phyloP scores from a whole-genome alignment of 2,888 invertebrate genomes.

The Oeneis ivallda region DNA sequence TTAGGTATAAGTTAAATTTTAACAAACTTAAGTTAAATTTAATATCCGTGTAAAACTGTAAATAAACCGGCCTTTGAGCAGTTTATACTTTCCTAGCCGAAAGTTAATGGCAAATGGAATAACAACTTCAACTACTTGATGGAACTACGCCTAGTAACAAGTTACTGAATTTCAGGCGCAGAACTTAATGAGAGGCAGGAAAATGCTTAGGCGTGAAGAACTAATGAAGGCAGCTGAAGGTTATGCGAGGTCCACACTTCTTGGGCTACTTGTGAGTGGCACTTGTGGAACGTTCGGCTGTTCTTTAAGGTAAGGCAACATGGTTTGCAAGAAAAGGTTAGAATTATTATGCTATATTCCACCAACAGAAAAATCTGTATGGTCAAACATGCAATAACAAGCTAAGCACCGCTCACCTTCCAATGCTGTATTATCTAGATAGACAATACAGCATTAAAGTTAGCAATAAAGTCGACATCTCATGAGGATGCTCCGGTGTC shows the following conservation, averaged over 20 bases:
- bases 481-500: too few species aligned
- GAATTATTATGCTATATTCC: too few species aligned
- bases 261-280: constrained; percentile 63
- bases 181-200: constrained; percentile 72
- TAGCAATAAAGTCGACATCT: too few species aligned
- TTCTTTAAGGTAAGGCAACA: constrained; percentile 65
- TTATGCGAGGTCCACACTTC: constrained; percentile 65
- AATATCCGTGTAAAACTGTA: too few species aligned
- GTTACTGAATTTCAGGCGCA: constrained; percentile 64
- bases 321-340: too few species aligned
- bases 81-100: background rate
- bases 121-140: background rate
- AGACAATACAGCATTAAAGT: too few species aligned
- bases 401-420: too few species aligned
- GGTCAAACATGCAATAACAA: too few species aligned
- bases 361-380: too few species aligned
- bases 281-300: constrained; percentile 61
- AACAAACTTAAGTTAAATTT: too few species aligned
- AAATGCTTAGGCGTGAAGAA: constrained; percentile 60
- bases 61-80: background rate
- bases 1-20: too few species aligned
- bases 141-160: background rate
- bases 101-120: background rate
- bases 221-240: constrained; percentile 68
- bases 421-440: too few species aligned